phyloP scores from a whole-genome alignment of 1,140 invertebrate species.

The Planococcus citri region DNA sequence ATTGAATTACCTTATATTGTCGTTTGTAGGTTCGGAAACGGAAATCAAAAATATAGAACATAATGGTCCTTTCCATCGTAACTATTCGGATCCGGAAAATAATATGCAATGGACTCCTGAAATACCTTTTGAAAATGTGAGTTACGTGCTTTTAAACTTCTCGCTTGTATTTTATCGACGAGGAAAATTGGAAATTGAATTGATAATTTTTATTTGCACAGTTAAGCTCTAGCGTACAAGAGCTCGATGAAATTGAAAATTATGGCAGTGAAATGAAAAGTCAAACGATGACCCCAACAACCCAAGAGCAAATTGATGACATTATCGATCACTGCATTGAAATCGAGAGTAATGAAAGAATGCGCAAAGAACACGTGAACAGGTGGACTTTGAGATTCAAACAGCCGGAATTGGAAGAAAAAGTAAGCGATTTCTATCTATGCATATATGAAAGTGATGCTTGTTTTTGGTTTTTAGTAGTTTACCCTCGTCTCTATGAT shows the following conservation, averaged over 20 bases:
- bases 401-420: constrained; percentile 52
- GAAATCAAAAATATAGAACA: neutral
- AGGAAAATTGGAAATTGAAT: neutral
- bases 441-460: no score
- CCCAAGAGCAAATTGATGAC: constrained; percentile 62
- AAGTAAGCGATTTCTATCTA: constrained; percentile 45
- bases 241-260: constrained; percentile 33
- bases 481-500: no score
- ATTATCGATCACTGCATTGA: constrained; percentile 82
- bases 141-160: no score
- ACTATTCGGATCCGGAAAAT: neutral
- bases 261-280: constrained; percentile 25
- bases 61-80: neutral
- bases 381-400: constrained; percentile 76
- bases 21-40: neutral
- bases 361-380: constrained; percentile 75
- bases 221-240: constrained; percentile 39
- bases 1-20: neutral
- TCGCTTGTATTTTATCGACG: no score
- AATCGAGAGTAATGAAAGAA: constrained; percentile 82
- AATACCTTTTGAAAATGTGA: constrained; percentile 81
- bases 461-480: neutral
- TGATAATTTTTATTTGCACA: constrained; percentile 27
- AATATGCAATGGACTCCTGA: constrained; percentile 64
- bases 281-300: constrained; percentile 24